Base-by-base conservation (phyloP, 2,797 vertebrate genomes). In the Rhadinocentrus ornatus region DNA sequence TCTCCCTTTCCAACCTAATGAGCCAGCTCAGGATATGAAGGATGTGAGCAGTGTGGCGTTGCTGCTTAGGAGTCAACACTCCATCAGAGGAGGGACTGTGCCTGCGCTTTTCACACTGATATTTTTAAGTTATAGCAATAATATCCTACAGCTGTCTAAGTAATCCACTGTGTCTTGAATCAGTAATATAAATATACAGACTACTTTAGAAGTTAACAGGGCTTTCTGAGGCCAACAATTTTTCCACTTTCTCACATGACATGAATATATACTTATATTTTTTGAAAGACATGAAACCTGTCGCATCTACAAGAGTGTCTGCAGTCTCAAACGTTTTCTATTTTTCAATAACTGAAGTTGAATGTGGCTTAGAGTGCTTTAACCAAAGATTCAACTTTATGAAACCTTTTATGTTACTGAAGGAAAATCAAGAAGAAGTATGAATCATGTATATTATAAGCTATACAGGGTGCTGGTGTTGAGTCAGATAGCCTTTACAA, bases 21-120 rank as follows among this genome's bases (percentile, higher is more conserved):
- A 83, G 92, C 69, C 96, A 97, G 81, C 91, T 99, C 56, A 94
- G 87, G 77, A 82, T 99, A 66, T 97, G 81, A 96, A 58, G n/a
- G 18, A 52, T 31, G 0, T 0, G 1, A 39, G 2, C 31, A 13
- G 26, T 18, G 29, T 29, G 29, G 66, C 24, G 22, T 3, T 44
- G 50, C 50, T 52, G 62, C 59, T 52, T 46, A 26, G 1, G 9
- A 3, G 27, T 41, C 22, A 37, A n/a, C 10, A 20, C 18, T 3
- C 35, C 34, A 5, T 27, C 35, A 61, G 61, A 9, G 12, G 54
- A 55, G 7, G 52, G 60, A 71, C 59, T 35, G 31, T 44, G 20
- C 11, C 16, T 31, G n/a, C 6, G 20, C 61, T 72, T 0, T 55
- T 66, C 27, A 18, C 13, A 62, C 26, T 50, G 7, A 35, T 1